Evolutionary conservation across 2,888 invertebrate genomes (phyloP).

Genomic region (Calameuta pallipes): DNA sequence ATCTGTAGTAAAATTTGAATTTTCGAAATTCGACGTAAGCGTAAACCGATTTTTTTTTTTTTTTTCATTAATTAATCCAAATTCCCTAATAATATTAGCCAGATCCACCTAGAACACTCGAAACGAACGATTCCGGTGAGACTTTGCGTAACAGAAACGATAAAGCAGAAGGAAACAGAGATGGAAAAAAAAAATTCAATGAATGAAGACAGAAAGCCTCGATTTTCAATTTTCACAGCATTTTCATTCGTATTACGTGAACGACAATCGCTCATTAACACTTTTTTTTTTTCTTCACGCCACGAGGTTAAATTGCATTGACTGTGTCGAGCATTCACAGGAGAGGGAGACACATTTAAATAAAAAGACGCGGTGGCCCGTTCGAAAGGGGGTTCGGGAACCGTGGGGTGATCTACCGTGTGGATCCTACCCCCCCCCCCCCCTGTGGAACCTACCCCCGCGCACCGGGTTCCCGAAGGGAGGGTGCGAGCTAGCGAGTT

Average conservation of each 20-base stretch:
- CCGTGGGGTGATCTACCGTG: conserved; percentile 14
- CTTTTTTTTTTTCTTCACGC: conserved; percentile 45
- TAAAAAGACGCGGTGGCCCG: conserved; percentile 57
- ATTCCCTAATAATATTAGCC: not conserved
- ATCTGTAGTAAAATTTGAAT: not conserved
- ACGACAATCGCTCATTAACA: conserved; percentile 65
- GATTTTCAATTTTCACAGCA: conserved; percentile 50
- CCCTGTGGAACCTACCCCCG: conserved; percentile 19
- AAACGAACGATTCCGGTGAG: not conserved
- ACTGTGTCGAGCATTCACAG: conserved; percentile 44
- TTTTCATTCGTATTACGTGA: conserved; percentile 50
- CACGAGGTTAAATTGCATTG: conserved; percentile 53
- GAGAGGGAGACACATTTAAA: conserved; percentile 53
- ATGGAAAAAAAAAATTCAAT: conserved; percentile 27
- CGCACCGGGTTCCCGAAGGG: conserved; percentile 1
- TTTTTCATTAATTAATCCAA: not conserved
- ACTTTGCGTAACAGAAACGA: not conserved
- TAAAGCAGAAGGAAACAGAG: conserved; percentile 21
- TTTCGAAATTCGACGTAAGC: not conserved
- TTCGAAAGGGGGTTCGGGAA: conserved; percentile 29
- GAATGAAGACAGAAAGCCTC: not conserved
- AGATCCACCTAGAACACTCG: not conserved
- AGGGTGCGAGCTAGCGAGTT: conserved; percentile 23
- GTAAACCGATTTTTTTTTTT: not conserved
- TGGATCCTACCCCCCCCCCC: too few relatives aligned